Percentiles rank a stretch among this genome's conserved stretches.
These are phyloP conservation scores for Misgurnus mizolepis DNA, from an alignment of 2,113 vertebrate genomes.

Conservation along the genomic window DNA sequence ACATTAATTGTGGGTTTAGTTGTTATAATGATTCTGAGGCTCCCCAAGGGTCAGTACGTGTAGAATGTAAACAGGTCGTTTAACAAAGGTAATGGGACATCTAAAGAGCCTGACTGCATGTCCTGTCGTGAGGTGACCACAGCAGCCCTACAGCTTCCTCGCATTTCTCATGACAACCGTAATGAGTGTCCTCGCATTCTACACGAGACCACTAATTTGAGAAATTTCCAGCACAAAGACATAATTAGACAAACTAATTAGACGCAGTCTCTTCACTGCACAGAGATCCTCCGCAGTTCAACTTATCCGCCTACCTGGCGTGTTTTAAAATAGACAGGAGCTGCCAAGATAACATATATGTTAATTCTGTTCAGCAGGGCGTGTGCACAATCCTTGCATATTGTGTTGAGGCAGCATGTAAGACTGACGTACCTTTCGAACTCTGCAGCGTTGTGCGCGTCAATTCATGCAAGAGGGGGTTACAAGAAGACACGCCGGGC, in stretches of 20 bases:
- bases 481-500: constrained; percentile 10
- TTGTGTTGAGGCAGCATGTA: constrained; percentile 1
- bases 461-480: constrained; percentile 47
- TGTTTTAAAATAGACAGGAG: constrained; percentile 76
- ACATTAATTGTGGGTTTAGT: too few relatives aligned
- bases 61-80: constrained; percentile 6
- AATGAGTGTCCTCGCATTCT: constrained; percentile 79
- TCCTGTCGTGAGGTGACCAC: constrained; percentile 24
- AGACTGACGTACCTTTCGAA: not conserved
- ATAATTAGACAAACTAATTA: constrained; percentile 85
- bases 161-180: constrained; percentile 78
- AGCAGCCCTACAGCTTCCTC: constrained; percentile 39
- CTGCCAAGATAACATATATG: constrained; percentile 69
- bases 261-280: constrained; percentile 76
- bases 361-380: constrained; percentile 69
- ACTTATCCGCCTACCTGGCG: constrained; percentile 78
- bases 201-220: constrained; percentile 81
- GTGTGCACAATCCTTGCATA: constrained; percentile 26
- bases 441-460: not conserved
- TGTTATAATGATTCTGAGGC: too few relatives aligned
- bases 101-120: constrained; percentile 14
- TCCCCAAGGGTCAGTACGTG: not conserved
- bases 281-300: constrained; percentile 79
- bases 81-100: constrained; percentile 28
- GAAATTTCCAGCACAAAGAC: constrained; percentile 84